Base-by-base conservation (phyloP, 2,113 vertebrate species). In the Mugil cephalus region DNA sequence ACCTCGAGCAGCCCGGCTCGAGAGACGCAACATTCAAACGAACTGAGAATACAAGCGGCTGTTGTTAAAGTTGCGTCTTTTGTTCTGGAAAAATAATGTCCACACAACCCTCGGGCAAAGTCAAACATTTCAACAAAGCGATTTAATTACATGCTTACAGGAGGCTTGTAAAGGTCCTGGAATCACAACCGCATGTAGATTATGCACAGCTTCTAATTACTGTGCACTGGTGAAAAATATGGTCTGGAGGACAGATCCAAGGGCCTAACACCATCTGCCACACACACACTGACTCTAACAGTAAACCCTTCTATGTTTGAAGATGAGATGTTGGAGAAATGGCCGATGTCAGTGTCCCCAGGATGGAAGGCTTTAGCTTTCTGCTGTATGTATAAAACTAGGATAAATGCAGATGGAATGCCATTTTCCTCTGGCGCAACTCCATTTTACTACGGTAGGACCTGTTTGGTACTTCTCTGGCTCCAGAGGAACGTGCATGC, bases 61-160 rank as follows among this genome's bases (percentile, higher is more conserved):
- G 60, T 74, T 74, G 74, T 66, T 59, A 21, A 24, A 78, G 9
- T 56, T 59, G 39, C 10, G 39, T 64, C 52, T 64, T 62, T 67
- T 73, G 40, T 70, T 69, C 63, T 54, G 13, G n/a, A 68, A 52
- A 58, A 36, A n/a, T 77, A 78, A 74, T 50, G 62, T 69, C 69
- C 68, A 66, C 64, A 72, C 80, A 72, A 69, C 77, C 84, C 62
- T 62, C 12, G 60, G 77, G 77, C 74, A 88, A 88, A 88, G 77
- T 80, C 60, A 82, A 85, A 84, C 56, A 84, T 76, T 67, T 70
- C 53, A 84, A 87, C 65, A 79, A 82, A 72, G 78, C 21, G 1
- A 56, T 85, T 80, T 77, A 79, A 85, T 79, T 79, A 46, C 54
- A 68, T 34, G 65, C 65, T 81, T 65, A 64, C 54, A 70, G 66